Conservation (phyloP, 2,113 vertebrate genomes). For the Cygnus atratus region DNA sequence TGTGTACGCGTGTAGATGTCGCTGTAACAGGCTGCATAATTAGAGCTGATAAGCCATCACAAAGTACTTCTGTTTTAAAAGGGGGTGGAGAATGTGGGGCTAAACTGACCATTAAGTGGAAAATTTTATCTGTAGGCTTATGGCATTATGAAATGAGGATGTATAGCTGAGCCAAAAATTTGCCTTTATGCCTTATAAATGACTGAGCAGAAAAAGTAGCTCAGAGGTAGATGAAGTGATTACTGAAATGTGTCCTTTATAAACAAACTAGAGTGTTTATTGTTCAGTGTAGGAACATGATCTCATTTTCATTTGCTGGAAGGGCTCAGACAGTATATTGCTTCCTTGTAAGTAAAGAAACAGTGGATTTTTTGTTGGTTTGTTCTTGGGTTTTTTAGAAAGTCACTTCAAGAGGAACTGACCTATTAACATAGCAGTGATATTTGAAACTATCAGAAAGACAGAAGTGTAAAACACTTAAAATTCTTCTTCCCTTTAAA, state of each 20-base stretch:
- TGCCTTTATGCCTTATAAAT: not conserved
- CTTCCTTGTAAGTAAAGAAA: not conserved
- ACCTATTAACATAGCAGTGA: not conserved
- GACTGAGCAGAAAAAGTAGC: not conserved
- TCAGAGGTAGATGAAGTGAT: not conserved
- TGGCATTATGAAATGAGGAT: not conserved
- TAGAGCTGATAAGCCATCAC: not conserved
- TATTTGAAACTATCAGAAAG: not conserved
- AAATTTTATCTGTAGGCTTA: not conserved
- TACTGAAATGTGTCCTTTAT: not conserved
- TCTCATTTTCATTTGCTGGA: not conserved
- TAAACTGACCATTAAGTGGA: not conserved
- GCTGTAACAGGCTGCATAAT: not conserved
- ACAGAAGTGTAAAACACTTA: not conserved
- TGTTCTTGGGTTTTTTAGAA: not conserved
- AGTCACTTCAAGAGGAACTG: not conserved
- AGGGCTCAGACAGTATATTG: not conserved
- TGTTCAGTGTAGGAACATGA: not conserved
- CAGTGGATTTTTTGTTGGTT: not conserved
- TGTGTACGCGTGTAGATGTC: not conserved
- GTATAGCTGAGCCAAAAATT: not conserved
- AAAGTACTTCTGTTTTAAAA: conserved; percentile 33
- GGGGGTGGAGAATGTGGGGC: not conserved
- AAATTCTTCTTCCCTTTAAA: not conserved
- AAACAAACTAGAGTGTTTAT: not conserved